Percentiles rank a stretch among this genome's conserved stretches.
Evolutionary conservation across 2,113 vertebrate genomes (phyloP).

Genomic region (Uria lomvia): DNA sequence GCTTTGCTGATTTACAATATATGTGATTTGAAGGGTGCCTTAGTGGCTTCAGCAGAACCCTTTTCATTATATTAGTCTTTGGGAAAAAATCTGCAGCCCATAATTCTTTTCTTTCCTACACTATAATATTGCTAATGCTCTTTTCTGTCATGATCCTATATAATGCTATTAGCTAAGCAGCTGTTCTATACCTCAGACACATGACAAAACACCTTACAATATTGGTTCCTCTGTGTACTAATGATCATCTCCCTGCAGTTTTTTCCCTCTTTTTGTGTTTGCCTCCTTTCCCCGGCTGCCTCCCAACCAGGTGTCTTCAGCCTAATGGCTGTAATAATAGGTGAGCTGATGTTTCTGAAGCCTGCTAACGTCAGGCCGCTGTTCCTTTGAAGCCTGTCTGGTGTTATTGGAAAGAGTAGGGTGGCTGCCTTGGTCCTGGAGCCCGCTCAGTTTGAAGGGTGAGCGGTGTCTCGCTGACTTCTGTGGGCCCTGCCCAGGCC

Average conservation of each 20-base stretch:
- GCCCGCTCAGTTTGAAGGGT: not conserved
- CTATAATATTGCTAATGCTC: constrained; percentile 42
- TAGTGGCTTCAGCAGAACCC: constrained; percentile 49
- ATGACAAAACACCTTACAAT: not conserved
- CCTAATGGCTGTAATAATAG: not conserved
- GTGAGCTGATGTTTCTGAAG: not conserved
- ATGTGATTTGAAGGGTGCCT: constrained; percentile 46
- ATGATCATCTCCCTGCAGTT: not conserved
- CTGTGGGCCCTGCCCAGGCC: not conserved
- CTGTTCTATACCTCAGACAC: constrained; percentile 42
- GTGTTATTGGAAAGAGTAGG: not conserved
- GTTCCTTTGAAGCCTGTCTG: not conserved
- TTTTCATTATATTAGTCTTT: constrained; percentile 66
- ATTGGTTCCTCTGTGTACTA: not conserved
- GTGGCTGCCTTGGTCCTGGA: not conserved
- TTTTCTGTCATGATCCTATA: constrained; percentile 33
- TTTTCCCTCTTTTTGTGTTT: not conserved
- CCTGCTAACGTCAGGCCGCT: accelerated
- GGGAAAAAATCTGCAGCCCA: constrained; percentile 18
- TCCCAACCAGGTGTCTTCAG: not conserved
- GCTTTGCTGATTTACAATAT: constrained; percentile 66
- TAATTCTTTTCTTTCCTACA: constrained; percentile 55
- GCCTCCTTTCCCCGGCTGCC: not conserved
- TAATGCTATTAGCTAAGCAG: constrained; percentile 60
- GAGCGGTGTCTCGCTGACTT: accelerated